Conservation (phyloP, 2,113 vertebrate species). For the Corythoichthys haematopterus region DNA sequence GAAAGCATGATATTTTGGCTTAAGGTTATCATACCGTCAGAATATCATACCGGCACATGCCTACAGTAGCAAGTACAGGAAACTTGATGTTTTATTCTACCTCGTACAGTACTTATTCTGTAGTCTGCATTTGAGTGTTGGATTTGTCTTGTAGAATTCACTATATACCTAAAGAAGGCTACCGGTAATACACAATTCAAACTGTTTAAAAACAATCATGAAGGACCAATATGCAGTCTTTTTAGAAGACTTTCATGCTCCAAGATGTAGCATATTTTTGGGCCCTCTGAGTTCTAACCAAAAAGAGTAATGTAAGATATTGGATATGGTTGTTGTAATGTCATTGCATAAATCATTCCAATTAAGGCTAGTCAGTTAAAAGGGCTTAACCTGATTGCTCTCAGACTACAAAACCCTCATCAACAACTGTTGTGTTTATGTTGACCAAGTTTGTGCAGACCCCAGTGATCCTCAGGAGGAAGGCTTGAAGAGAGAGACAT, state of each 20-base stretch:
- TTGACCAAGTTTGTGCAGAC: not conserved
- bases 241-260: not conserved
- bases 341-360: not conserved
- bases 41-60: no score
- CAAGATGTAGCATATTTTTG: not conserved
- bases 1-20: no score
- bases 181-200: not conserved
- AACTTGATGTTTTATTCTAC: no score
- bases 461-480: not conserved
- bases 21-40: no score
- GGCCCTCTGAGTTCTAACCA: not conserved
- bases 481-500: not conserved
- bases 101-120: no score
- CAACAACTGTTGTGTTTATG: not conserved
- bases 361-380: not conserved
- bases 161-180: not conserved
- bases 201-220: not conserved
- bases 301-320: not conserved
- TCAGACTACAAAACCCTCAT: not conserved
- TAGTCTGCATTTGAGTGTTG: no score
- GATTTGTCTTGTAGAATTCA: not conserved
- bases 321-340: not conserved
- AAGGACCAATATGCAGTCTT: not conserved
- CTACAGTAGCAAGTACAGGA: no score
- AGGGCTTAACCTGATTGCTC: not conserved